Evolutionary conservation across 2,888 invertebrate species (phyloP), one percentile per base, ranked within the genome.

Genomic region (Byasa hedistus): DNA sequence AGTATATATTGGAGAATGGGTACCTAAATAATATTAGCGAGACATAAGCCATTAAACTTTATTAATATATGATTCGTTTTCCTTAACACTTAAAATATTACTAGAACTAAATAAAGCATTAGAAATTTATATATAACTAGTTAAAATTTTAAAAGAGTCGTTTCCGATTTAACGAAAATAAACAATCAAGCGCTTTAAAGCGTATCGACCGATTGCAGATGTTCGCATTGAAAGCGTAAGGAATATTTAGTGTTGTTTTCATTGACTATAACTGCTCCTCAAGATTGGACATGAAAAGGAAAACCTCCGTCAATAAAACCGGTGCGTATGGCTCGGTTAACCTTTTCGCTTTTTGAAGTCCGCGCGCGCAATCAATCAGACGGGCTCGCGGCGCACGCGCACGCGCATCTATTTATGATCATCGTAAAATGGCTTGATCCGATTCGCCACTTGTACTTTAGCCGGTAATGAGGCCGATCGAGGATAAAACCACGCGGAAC

Each of bases 351-450:
- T 65, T 65, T 65, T 65, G 65, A 65, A 65, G 65, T 65, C 61
- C 19, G 51, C 48, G 51, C 51, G 22, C 55, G 65, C 61, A 51
- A 65, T 65, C 51, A 65, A 60, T 65, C 65, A 61, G 65, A 23
- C 60, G 48, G 24, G 17, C 51, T 44, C 58, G 67, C 52, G 59
- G 70, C 70, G 66, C 70, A 68, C 69, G 71, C 74, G 74, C 73
- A 69, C 73, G 68, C 73, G 78, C 73, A 71, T 75, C 79, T 79
- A 80, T 80, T 79, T 79, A 71, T 70, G 77, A 72, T 70, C 70
- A 61, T 79, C 79, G 76, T 80, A 81, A 79, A 79, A 74, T 74
- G 71, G 74, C 71, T 75, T 73, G 75, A 76, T 76, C 73, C 73
- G 76, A 77, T 74, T 72, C 69, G 71, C 72, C 76, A 76, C 78